Conservation (phyloP, 2,113 vertebrate genomes). For the Dasyprocta punctata region DNA sequence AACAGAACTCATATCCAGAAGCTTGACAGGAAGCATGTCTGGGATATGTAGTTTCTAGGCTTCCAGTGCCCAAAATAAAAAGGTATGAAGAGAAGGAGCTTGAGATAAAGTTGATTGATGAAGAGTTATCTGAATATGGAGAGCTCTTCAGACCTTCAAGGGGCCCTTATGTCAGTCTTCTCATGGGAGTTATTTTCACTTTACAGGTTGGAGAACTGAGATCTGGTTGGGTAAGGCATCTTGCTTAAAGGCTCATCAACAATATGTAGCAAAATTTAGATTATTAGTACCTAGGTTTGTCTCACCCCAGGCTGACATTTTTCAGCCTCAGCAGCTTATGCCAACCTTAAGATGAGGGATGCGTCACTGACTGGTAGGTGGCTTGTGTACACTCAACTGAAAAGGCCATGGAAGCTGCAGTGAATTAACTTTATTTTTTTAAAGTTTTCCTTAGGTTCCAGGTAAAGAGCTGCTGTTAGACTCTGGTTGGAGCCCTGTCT, state of each 20-base stretch:
- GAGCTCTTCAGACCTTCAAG: background rate
- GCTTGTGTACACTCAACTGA: background rate
- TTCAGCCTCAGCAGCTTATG: background rate
- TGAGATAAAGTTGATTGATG: background rate
- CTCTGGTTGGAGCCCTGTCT: background rate
- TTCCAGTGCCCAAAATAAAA: background rate
- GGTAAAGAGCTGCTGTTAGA: background rate
- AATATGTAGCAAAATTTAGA: background rate
- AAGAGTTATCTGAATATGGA: background rate
- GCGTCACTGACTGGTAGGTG: background rate
- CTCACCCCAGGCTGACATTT: background rate
- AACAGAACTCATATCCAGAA: background rate
- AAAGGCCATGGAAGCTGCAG: background rate
- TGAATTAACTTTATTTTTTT: background rate
- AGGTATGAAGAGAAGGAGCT: accelerated
- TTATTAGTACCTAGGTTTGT: background rate
- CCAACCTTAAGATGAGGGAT: too few relatives aligned
- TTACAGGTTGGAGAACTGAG: background rate
- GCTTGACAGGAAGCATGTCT: background rate
- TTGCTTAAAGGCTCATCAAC: background rate
- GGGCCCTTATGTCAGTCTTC: background rate
- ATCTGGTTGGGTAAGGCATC: background rate
- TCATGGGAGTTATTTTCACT: background rate
- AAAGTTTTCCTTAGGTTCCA: background rate
- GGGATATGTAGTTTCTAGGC: background rate